Conservation (phyloP, 2,797 vertebrate genomes). For the Okamejei kenojei region DNA sequence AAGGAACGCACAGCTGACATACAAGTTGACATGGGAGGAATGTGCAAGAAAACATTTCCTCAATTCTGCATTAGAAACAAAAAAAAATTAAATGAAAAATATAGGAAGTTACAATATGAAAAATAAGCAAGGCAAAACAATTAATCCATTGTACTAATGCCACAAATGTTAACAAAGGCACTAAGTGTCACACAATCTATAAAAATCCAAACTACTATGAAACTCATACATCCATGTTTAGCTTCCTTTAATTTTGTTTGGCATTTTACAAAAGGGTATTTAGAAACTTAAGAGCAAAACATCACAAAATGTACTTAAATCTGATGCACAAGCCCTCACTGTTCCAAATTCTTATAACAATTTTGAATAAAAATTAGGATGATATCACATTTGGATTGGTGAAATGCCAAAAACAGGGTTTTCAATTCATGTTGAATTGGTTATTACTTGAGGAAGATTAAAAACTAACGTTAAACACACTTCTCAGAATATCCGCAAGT, state of each 20-base stretch:
- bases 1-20: not conserved
- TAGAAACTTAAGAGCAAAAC: conserved; percentile 32
- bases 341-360: conserved; percentile 28
- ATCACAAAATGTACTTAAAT: conserved; percentile 35
- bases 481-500: not conserved
- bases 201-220: not conserved
- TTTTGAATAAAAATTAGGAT: not conserved
- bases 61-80: not conserved
- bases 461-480: conserved; percentile 14
- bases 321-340: conserved; percentile 18
- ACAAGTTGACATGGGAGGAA: not conserved
- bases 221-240: conserved; percentile 23
- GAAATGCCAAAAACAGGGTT: conserved; percentile 24
- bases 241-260: conserved; percentile 28
- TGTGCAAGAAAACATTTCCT: not conserved
- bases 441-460: not conserved
- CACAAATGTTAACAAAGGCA: not conserved
- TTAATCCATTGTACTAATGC: not conserved
- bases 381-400: not conserved
- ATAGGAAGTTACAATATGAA: not conserved
- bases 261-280: conserved; percentile 31
- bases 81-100: not conserved
- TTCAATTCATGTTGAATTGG: not conserved
- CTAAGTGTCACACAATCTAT: not conserved
- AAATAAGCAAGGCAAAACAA: not conserved